Evolutionary conservation across 2,113 vertebrate species (phyloP).

Genomic region (Cyprinus carpio): DNA sequence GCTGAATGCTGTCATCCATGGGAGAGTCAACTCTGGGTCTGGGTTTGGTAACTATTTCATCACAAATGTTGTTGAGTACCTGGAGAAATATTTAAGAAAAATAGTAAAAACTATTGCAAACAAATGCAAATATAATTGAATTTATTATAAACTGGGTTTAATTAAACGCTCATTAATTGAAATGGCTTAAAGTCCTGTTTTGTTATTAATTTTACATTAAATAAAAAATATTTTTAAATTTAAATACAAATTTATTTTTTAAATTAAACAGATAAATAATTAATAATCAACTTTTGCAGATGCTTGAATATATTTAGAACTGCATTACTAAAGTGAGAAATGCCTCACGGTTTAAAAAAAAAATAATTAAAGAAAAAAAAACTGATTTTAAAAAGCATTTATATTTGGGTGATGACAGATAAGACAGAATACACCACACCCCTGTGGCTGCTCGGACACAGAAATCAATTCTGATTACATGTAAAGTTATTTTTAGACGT

Average conservation of each 20-base stretch:
- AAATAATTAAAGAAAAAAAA: too few relatives aligned
- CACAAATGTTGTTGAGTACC: conserved; percentile 76
- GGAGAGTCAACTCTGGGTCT: conserved; percentile 81
- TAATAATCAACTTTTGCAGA: too few relatives aligned
- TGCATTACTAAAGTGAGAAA: not conserved
- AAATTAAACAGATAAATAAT: too few relatives aligned
- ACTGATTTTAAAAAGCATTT: not conserved
- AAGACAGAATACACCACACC: not conserved
- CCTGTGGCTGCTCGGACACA: not conserved
- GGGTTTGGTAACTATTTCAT: too few relatives aligned
- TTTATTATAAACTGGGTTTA: not conserved
- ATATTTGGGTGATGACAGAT: not conserved
- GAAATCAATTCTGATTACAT: not conserved
- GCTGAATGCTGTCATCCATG: conserved; percentile 71
- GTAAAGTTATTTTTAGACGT: not conserved
- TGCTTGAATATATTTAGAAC: too few relatives aligned
- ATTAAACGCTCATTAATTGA: not conserved
- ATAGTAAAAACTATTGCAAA: too few relatives aligned
- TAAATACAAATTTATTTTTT: too few relatives aligned
- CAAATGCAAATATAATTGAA: not conserved
- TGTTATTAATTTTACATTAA: not conserved
- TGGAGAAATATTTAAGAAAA: too few relatives aligned
- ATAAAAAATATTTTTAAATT: not conserved
- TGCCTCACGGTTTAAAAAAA: not conserved
- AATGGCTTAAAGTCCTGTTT: not conserved